Evolutionary conservation across 1,140 invertebrate genomes (phyloP), one percentile per base, ranked within the genome.

Genomic region (Bombus difficillimus): DNA sequence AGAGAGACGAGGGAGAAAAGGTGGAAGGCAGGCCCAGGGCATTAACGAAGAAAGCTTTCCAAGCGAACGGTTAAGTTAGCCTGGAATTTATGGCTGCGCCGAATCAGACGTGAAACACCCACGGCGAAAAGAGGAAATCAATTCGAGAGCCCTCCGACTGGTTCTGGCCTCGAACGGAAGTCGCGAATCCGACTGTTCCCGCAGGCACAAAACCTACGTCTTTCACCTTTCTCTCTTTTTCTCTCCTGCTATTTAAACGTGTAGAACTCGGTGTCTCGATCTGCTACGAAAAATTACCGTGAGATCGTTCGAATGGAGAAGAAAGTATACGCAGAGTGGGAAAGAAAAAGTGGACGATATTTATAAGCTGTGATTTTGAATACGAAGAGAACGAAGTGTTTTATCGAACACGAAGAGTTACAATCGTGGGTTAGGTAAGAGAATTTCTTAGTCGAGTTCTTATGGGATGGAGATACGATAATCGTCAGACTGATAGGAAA

Each of bases 1-100:
- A 18, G 62, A 59, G 32, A 18, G 62, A 59, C 15, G 34, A 28
- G 34, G 4, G 43, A 22, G 64, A 28, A 39, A 13, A 68, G 69
- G 59, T 25, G 8, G 68, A 15, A 47, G 68, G 62, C 25, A 79
- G 47, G 80, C 59, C 69, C 75, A 66, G 78, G 75, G 85, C 88
- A 87, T 90, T 90, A 90, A 90, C 88, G 89, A 90, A 89, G 88
- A 87, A 89, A 89, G 89, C 89, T 90, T 90, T 90, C 77, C 85
- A 47, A 75, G 81, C 89, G 81, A 86, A 89, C 80, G 85, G 88
- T 87, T 90, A 85, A 87, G 88, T 90, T 90, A 78, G 88, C 32
- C 34, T 75, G 81, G 64, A 85, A 90, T 90, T 90, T 90, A 90
- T 90, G 78, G 85, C 85, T 64, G 69, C 73, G 64, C 73, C 88